Evolutionary conservation across 1,140 invertebrate species (phyloP).

Genomic region (Drosophila tristis): DNA sequence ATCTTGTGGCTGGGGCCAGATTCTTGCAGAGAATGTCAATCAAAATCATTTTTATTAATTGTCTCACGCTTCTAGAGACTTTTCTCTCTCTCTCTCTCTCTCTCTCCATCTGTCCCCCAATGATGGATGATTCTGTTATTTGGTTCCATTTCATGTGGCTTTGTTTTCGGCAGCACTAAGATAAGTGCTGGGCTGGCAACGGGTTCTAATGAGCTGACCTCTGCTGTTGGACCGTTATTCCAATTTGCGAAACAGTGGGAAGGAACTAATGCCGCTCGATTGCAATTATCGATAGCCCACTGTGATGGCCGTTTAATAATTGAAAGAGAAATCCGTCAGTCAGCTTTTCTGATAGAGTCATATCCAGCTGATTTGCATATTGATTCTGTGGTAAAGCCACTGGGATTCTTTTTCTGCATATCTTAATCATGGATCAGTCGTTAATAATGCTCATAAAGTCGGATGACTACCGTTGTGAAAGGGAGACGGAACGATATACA

Average conservation of each 20-base stretch:
- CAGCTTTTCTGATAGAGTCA: conserved; percentile 24
- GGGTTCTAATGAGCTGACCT: conserved; percentile 34
- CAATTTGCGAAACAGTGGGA: conserved; percentile 19
- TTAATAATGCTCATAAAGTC: conserved; percentile 30
- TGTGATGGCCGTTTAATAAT: conserved; percentile 5
- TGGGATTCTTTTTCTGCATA: conserved; percentile 1
- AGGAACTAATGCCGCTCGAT: conserved; percentile 31
- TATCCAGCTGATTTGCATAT: conserved; percentile 33
- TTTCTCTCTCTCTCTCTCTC: background rate
- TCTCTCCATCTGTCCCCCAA: background rate
- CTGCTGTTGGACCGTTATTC: conserved; percentile 39
- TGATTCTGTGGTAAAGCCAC: background rate
- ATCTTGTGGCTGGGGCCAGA: conserved; percentile 35
- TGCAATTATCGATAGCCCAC: conserved; percentile 52
- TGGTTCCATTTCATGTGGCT: conserved; percentile 9
- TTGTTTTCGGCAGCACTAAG: conserved; percentile 5
- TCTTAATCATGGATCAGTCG: conserved; percentile 24
- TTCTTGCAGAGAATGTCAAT: conserved; percentile 63
- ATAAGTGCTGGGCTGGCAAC: conserved; percentile 9
- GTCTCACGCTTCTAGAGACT: conserved; percentile 41
- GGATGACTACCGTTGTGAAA: conserved; percentile 31
- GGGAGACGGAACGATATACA: background rate
- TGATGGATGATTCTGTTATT: conserved; percentile 41
- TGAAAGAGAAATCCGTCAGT: background rate
- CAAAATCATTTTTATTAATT: conserved; percentile 71